Percentiles rank a stretch among this genome's conserved stretches.
These are phyloP conservation scores for Stichodactyla mertensii DNA, from an alignment of 64 coral and sea anemone species.

Conservation along the genomic window DNA sequence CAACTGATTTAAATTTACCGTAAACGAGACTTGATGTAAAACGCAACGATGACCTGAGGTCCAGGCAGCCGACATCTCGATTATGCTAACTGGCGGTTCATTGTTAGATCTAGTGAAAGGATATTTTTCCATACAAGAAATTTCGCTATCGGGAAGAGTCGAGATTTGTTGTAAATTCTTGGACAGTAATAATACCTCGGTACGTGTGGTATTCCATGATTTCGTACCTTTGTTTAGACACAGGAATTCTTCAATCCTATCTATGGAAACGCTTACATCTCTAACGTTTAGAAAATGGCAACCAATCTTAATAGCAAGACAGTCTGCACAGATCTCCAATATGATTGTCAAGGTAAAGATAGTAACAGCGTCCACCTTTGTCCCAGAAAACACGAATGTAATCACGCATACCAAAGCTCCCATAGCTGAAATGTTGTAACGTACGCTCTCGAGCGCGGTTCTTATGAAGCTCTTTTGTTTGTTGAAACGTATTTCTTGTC, in stretches of 20 bases:
- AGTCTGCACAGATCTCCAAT: neutral
- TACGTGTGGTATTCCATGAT: neutral
- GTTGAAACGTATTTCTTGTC: neutral
- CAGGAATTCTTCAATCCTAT: neutral
- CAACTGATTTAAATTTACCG: neutral
- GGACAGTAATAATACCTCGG: neutral
- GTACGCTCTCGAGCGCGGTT: neutral
- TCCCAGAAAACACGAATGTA: neutral
- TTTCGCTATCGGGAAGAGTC: neutral
- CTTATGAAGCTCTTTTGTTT: neutral
- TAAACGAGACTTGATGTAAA: neutral
- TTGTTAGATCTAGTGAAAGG: neutral
- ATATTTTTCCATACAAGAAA: neutral
- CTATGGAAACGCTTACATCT: neutral
- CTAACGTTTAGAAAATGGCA: neutral
- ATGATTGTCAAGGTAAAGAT: neutral
- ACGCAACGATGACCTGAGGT: neutral
- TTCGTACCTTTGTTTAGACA: neutral
- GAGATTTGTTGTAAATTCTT: neutral
- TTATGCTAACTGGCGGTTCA: neutral
- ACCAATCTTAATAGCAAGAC: neutral
- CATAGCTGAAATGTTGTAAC: neutral
- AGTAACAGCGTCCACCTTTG: neutral
- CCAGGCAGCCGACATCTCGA: neutral
- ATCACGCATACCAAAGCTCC: neutral